Base-by-base conservation (phyloP, 2,888 invertebrate genomes). In the Platycheirus albimanus region DNA sequence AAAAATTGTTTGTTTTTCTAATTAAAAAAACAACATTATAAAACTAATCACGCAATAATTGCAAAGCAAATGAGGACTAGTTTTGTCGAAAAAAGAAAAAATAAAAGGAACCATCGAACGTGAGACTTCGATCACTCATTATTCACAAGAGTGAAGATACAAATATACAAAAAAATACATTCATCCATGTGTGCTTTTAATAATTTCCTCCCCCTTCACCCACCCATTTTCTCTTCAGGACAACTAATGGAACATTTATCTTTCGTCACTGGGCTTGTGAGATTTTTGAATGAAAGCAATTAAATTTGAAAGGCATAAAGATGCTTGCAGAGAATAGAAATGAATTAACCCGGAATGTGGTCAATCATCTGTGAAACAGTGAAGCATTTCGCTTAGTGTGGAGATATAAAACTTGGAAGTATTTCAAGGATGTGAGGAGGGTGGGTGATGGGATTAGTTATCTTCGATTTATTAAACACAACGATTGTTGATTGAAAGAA, bases 171-270 rank as follows among this genome's bases (percentile, higher is more conserved):
- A 45, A n/a, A 8, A 2, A 19, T n/a, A 54, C 30, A 54, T 36
- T 33, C 13, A 20, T 56, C 38, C 2, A 13, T 41, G 24, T 56
- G 13, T 13, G 24, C 33, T 38, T 38, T 38, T 24, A 56, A 20
- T 13, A 56, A 38, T 13, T 45, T 19, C 24, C 1, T 47, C 19
- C n/a, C 4, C 7, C 36, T n/a, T n/a, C n/a, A 36, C n/a, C n/a
- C n/a, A n/a, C n/a, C 2, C 7, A 24, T 4, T 4, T n/a, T n/a
- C 3, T 56, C 38, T 41, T 56, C 11, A 24, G 13, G 15, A 13
- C 13, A 58, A 56, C 56, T 61, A 70, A 70, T 80, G 80, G 49
- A 75, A 75, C 41, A 64, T 80, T 69, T 64, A 75, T 70, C 38
- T 54, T 36, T 74, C 49, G 15, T 52, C 30, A 6, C 52, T 63